Evolutionary conservation across 1,140 invertebrate genomes (phyloP).

Genomic region (Pygmarrhopalites habei): DNA sequence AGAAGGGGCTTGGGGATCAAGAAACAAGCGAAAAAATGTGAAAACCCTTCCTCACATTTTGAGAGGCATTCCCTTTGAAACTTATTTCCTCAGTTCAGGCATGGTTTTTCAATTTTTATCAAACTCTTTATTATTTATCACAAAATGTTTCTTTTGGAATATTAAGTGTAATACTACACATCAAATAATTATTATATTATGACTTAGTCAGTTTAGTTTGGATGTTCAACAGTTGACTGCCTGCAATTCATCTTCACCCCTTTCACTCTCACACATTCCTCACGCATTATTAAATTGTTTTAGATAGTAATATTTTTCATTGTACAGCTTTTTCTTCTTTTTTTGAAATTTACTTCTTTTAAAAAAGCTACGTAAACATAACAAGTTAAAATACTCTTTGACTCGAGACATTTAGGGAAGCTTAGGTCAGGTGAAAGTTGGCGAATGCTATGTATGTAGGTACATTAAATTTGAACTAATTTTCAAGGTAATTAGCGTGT

Average conservation of each 20-base stretch:
- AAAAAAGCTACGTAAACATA: too few relatives aligned
- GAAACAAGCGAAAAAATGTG: slow-evolving; percentile 27
- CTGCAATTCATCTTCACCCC: not conserved
- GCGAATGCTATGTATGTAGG: too few relatives aligned
- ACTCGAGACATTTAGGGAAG: too few relatives aligned
- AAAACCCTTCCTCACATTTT: slow-evolving; percentile 34
- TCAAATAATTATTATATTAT: not conserved
- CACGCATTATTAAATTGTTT: not conserved
- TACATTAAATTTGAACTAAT: too few relatives aligned
- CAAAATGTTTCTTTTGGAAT: not conserved
- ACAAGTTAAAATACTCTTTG: too few relatives aligned
- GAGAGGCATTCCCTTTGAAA: slow-evolving; percentile 37
- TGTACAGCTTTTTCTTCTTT: too few relatives aligned
- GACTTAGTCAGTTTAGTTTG: not conserved
- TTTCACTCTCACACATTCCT: not conserved
- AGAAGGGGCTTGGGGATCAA: slow-evolving; percentile 29
- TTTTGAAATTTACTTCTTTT: too few relatives aligned
- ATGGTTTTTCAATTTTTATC: slow-evolving; percentile 8
- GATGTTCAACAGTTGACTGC: not conserved
- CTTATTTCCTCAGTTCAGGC: slow-evolving; percentile 40
- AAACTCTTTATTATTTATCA: not conserved
- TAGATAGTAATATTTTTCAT: too few relatives aligned
- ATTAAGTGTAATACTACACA: not conserved
- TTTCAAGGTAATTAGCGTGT: too few relatives aligned
- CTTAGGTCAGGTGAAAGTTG: too few relatives aligned